Percentiles rank a stretch among this genome's conserved stretches.
These are phyloP conservation scores for Eristalis tenax DNA, from an alignment of 2,888 invertebrate genomes.

Conservation along the genomic window DNA sequence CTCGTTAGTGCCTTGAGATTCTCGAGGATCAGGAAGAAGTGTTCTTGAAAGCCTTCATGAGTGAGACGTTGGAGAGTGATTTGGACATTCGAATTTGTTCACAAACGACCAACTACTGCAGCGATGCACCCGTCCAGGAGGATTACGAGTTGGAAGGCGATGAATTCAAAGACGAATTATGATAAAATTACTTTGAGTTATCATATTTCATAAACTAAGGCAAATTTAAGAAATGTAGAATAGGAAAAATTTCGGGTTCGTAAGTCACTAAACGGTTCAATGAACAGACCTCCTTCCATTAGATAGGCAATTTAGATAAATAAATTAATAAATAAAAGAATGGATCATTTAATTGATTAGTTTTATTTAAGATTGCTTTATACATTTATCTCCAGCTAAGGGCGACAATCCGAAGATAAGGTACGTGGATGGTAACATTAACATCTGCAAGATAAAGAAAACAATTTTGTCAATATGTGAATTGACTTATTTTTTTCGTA, in stretches of 20 bases:
- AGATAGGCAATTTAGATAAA: background rate
- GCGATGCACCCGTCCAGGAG: conserved; percentile 79
- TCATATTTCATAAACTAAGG: background rate
- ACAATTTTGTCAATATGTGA: background rate
- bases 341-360: conserved; percentile 19
- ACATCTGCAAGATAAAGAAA: conserved; percentile 33
- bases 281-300: background rate
- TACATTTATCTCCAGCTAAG: conserved; percentile 36
- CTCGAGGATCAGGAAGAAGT: conserved; percentile 80
- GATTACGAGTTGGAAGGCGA: conserved; percentile 79
- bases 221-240: background rate
- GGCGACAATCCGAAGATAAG: conserved; percentile 2
- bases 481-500: background rate
- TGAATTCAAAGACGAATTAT: conserved; percentile 78
- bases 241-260: background rate
- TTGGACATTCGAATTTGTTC: conserved; percentile 83
- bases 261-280: background rate
- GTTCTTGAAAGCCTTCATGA: conserved; percentile 79
- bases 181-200: conserved; percentile 60
- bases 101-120: conserved; percentile 82
- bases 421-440: conserved; percentile 2
- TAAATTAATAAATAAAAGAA: conserved; percentile 34
- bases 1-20: conserved; percentile 77
- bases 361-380: conserved; percentile 30
- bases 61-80: conserved; percentile 78